phyloP scores from a whole-genome alignment of 2,888 invertebrate genomes.

The Agonopterix alstromeriana region DNA sequence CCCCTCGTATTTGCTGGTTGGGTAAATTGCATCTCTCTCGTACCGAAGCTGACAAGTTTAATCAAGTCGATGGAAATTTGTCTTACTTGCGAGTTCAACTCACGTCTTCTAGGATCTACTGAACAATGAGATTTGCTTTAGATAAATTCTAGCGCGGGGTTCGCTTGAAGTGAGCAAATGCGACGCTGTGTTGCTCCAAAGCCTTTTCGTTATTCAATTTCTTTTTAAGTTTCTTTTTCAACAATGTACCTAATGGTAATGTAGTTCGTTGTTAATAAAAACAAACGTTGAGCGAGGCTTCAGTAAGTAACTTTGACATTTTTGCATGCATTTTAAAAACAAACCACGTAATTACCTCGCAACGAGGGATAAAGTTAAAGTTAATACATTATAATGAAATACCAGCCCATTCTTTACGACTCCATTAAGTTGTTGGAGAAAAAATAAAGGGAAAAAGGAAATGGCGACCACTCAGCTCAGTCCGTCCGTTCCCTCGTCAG shows the following conservation, averaged over 20 bases:
- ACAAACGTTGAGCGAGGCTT: too few relatives aligned
- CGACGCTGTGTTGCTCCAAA: not conserved
- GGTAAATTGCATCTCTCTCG: slow-evolving; percentile 55
- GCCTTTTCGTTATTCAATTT: not conserved
- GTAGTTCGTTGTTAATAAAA: too few relatives aligned
- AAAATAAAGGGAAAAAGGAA: slow-evolving; percentile 63
- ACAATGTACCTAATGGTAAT: not conserved
- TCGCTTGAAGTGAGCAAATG: slow-evolving; percentile 11
- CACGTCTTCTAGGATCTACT: slow-evolving; percentile 42
- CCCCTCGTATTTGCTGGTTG: slow-evolving; percentile 14
- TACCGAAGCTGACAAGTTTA: slow-evolving; percentile 58
- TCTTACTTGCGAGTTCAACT: slow-evolving; percentile 60
- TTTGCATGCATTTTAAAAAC: not conserved
- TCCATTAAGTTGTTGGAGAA: slow-evolving; percentile 67
- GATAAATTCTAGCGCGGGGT: slow-evolving; percentile 18
- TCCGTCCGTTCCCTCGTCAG: slow-evolving; percentile 50
- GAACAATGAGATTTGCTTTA: slow-evolving; percentile 65
- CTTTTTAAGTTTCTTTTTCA: not conserved
- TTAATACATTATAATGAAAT: slow-evolving; percentile 66
- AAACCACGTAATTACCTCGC: slow-evolving; percentile 32
- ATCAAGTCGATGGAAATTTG: slow-evolving; percentile 67
- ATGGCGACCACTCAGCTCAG: slow-evolving; percentile 62
- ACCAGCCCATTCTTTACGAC: slow-evolving; percentile 60
- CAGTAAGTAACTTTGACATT: too few relatives aligned
- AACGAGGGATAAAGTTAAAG: slow-evolving; percentile 25